Evolutionary conservation across 2,113 vertebrate genomes (phyloP).

Genomic region (Pelecanoides urinatrix): DNA sequence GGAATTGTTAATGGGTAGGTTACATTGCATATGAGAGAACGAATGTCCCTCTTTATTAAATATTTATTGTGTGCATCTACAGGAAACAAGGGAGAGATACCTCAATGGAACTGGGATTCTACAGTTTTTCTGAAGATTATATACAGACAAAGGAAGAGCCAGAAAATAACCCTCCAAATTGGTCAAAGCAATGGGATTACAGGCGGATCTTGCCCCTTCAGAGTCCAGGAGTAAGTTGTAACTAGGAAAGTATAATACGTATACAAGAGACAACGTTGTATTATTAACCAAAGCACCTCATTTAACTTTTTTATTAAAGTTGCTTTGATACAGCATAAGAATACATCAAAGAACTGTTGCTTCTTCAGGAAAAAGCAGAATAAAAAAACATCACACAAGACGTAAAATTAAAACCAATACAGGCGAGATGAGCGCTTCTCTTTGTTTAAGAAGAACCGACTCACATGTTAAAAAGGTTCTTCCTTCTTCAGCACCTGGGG

Average conservation of each 20-base stretch:
- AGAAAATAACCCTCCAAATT: background rate
- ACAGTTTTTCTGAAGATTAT: background rate
- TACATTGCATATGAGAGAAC: rapidly evolving
- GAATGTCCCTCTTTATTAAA: background rate
- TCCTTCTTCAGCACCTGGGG: background rate
- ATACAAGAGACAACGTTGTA: rapidly evolving
- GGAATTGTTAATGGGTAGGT: background rate
- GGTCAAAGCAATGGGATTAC: background rate
- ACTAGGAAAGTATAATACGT: rapidly evolving
- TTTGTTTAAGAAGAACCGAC: background rate
- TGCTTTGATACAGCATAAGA: background rate
- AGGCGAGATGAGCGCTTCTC: background rate
- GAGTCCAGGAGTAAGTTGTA: background rate
- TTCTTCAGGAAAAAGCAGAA: background rate
- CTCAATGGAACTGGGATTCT: rapidly evolving
- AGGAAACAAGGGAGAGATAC: background rate
- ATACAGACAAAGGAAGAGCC: background rate
- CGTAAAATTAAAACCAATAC: background rate
- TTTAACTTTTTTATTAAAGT: background rate
- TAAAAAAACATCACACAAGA: background rate
- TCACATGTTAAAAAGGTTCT: background rate
- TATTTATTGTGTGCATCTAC: rapidly evolving
- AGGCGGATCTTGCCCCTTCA: background rate
- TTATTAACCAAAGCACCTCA: background rate
- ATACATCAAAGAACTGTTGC: background rate